These are phyloP conservation scores for Camelus bactrianus DNA, from an alignment of 2,113 vertebrate species.

Conservation along the genomic window DNA sequence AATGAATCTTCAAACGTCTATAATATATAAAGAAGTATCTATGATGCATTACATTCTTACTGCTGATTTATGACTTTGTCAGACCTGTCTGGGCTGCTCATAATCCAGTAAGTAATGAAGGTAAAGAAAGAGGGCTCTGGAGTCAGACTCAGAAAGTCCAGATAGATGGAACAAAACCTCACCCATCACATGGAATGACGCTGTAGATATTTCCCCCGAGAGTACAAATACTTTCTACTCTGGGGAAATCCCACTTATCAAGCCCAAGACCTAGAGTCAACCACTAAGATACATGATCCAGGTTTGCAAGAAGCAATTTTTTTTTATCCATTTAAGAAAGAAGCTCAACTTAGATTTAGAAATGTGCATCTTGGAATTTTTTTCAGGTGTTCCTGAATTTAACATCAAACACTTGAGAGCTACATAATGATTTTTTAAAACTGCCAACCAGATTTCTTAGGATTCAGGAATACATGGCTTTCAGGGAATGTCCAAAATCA, in stretches of 20 bases:
- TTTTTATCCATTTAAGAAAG: background rate
- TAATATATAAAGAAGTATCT: constrained; percentile 47
- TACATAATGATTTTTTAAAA: background rate
- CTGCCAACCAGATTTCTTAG: background rate
- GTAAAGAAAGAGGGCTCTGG: background rate
- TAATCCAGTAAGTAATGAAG: background rate
- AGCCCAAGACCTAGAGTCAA: background rate
- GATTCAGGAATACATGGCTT: background rate
- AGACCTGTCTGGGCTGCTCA: background rate
- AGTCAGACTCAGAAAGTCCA: constrained; percentile 28
- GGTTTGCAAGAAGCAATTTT: background rate
- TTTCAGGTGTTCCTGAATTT: constrained; percentile 20
- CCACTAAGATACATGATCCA: background rate
- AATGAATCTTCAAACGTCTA: constrained; percentile 51
- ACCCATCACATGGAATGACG: background rate
- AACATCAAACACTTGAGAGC: background rate
- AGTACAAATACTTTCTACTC: background rate
- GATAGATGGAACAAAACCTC: background rate
- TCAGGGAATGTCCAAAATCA: background rate
- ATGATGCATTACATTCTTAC: background rate
- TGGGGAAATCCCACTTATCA: background rate
- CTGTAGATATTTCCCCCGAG: background rate
- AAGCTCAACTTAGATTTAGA: constrained; percentile 42
- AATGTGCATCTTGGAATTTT: background rate
- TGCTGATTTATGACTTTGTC: constrained; percentile 24